These are phyloP conservation scores for Squalus acanthias DNA, from an alignment of 2,797 vertebrate genomes.

Conservation along the genomic window DNA sequence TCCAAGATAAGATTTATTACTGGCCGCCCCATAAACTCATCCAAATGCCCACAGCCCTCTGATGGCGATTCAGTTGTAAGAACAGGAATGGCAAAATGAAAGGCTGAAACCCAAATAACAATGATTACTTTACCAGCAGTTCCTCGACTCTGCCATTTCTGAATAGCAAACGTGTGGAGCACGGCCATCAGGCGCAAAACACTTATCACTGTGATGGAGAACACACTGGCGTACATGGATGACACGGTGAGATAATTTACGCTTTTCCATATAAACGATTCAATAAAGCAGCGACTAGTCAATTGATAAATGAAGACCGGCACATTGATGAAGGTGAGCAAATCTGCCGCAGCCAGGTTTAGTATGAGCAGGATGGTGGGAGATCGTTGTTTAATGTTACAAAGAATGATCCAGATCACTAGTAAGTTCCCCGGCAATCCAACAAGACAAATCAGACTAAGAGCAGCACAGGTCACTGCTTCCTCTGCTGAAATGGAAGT, in stretches of 20 bases:
- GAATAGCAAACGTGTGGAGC: conserved; percentile 42
- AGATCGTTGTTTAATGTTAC: conserved; percentile 43
- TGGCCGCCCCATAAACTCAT: not conserved
- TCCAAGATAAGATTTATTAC: conserved; percentile 34
- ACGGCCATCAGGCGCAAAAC: conserved; percentile 51
- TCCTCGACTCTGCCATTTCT: not conserved
- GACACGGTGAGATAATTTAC: conserved; percentile 41
- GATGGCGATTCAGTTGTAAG: conserved; percentile 25
- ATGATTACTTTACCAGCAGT: conserved; percentile 46
- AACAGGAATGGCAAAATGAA: conserved; percentile 43
- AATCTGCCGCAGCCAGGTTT: conserved; percentile 43
- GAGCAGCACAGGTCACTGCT: not conserved
- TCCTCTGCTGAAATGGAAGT: not conserved
- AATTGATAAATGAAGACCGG: conserved; percentile 48
- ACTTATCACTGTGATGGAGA: conserved; percentile 46
- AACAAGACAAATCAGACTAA: conserved; percentile 47
- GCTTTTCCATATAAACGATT: conserved; percentile 45
- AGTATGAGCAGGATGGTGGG: conserved; percentile 41
- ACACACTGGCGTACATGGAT: conserved; percentile 44
- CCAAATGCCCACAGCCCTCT: not conserved
- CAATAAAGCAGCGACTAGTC: conserved; percentile 43
- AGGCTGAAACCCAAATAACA: conserved; percentile 48
- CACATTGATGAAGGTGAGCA: conserved; percentile 47
- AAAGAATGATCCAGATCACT: conserved; percentile 43
- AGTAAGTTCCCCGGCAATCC: conserved; percentile 51